phyloP scores from a whole-genome alignment of 2,113 vertebrate genomes.

The Atlantisia rogersi region DNA sequence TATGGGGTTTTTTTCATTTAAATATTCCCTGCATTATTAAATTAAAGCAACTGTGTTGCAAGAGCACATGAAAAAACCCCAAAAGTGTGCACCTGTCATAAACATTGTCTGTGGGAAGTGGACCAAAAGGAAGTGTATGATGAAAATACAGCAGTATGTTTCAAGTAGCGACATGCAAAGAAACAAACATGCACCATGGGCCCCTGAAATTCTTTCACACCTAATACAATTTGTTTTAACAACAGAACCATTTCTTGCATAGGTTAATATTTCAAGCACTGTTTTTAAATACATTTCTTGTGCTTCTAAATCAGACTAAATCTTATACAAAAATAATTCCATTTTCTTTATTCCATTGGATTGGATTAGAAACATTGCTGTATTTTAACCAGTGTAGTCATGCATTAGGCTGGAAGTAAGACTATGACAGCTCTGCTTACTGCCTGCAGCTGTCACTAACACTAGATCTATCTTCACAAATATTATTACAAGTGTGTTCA shows the following conservation, averaged over 20 bases:
- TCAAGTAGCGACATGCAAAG: neutral
- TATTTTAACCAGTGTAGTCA: neutral
- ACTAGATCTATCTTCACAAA: slow-evolving; percentile 66
- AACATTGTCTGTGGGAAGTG: neutral
- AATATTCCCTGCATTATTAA: neutral
- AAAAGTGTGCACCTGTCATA: neutral
- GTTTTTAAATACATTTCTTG: neutral
- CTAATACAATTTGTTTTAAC: neutral
- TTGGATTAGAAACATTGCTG: neutral
- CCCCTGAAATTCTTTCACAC: neutral
- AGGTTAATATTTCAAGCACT: neutral
- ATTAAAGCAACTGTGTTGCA: neutral
- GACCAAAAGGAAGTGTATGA: neutral
- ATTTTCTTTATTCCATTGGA: neutral
- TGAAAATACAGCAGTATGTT: neutral
- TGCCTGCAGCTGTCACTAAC: slow-evolving; percentile 48
- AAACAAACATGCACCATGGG: neutral
- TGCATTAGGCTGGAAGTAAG: neutral
- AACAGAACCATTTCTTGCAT: neutral
- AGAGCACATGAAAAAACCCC: neutral
- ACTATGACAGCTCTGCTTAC: neutral
- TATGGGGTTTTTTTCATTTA: neutral
- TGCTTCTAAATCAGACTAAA: neutral
- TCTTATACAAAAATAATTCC: neutral
- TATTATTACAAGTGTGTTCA: slow-evolving; percentile 61